Conservation (phyloP, 1,140 invertebrate species). For the Oreohelix idahoensis region DNA sequence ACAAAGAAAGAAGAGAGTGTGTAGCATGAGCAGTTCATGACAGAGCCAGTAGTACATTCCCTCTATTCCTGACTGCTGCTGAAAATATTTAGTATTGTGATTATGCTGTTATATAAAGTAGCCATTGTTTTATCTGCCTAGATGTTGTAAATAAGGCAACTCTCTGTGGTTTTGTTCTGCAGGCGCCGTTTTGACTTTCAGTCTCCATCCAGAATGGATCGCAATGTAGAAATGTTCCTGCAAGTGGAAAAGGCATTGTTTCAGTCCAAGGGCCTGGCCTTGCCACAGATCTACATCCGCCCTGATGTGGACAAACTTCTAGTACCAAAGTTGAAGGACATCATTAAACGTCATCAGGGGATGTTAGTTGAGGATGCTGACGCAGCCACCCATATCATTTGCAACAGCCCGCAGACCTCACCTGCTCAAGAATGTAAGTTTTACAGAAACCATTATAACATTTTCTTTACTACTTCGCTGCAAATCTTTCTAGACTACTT, state of each 20-base stretch:
- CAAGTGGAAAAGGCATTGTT: slow-evolving; percentile 90
- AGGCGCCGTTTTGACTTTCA: slow-evolving; percentile 77
- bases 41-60: no score
- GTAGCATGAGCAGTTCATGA: no score
- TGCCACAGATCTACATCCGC: slow-evolving; percentile 80
- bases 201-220: slow-evolving; percentile 91
- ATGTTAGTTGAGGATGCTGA: slow-evolving; percentile 85
- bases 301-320: slow-evolving; percentile 86
- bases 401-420: slow-evolving; percentile 79
- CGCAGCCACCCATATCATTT: slow-evolving; percentile 92
- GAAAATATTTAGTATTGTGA: no score
- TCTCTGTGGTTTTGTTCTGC: not conserved
- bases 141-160: not conserved
- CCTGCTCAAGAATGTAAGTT: slow-evolving; percentile 64
- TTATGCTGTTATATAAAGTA: no score
- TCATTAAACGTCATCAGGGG: slow-evolving; percentile 89
- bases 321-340: slow-evolving; percentile 88
- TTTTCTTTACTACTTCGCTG: not conserved
- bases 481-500: no score
- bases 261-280: slow-evolving; percentile 84
- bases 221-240: slow-evolving; percentile 94
- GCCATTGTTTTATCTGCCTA: not conserved
- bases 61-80: no score
- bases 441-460: not conserved
- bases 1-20: no score